Evolutionary conservation across 2,797 vertebrate genomes (phyloP).

Genomic region (Typhlichthys subterraneus): DNA sequence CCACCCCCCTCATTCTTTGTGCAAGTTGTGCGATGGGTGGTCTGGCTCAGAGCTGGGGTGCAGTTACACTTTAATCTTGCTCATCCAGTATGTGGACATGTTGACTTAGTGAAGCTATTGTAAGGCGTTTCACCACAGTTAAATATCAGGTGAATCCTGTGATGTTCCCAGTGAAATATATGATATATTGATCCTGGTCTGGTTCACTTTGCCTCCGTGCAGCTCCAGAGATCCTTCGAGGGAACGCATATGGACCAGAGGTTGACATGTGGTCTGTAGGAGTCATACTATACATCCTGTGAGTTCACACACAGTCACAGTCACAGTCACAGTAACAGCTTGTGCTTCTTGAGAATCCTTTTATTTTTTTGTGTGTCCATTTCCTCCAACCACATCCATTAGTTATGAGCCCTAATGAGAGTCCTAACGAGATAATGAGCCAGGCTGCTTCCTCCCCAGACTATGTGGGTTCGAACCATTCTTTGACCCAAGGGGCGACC

Average conservation of each 20-base stretch:
- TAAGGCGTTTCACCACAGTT: no score
- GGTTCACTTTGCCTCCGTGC: constrained; percentile 38
- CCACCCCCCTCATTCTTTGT: no score
- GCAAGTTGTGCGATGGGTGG: no score
- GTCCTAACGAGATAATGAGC: background rate
- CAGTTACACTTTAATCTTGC: no score
- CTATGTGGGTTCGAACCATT: constrained; percentile 91
- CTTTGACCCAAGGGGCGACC: constrained; percentile 86
- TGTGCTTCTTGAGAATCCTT: background rate
- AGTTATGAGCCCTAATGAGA: background rate
- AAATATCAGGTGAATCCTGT: no score
- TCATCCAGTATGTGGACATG: no score
- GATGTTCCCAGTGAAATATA: no score
- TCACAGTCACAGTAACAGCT: background rate
- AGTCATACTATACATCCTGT: constrained; percentile 91
- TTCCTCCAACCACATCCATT: no score
- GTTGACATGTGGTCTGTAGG: constrained; percentile 94
- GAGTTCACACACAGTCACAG: constrained; percentile 63
- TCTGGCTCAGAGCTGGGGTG: no score
- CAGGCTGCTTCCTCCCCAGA: constrained; percentile 55
- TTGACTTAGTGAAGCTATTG: no score
- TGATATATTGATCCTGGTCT: constrained; percentile 1
- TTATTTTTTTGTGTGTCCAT: no score
- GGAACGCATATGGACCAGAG: constrained; percentile 84
- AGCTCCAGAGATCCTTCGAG: constrained; percentile 84